phyloP scores from a whole-genome alignment of 2,113 vertebrate genomes.

The Numida meleagris region DNA sequence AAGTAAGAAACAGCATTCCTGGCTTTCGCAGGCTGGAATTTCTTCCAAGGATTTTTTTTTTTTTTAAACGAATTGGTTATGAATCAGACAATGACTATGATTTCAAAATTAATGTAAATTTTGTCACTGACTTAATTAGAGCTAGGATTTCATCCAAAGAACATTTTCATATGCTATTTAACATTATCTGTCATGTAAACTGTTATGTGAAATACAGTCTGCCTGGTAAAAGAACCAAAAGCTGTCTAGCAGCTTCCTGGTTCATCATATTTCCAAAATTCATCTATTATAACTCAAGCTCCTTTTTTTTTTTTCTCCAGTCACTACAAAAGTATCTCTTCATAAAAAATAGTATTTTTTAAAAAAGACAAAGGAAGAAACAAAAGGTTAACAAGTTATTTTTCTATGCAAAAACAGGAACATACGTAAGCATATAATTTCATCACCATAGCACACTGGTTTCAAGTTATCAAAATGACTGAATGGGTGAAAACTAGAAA shows the following conservation, averaged over 20 bases:
- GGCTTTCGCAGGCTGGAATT: not conserved
- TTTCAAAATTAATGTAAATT: not conserved
- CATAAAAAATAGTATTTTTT: too few relatives aligned
- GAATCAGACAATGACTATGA: not conserved
- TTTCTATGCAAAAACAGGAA: not conserved
- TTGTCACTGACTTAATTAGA: not conserved
- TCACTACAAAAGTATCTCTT: not conserved
- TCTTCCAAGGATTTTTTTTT: not conserved
- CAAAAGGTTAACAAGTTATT: not conserved
- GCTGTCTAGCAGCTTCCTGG: not conserved
- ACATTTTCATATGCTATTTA: constrained; percentile 17
- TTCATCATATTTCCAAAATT: not conserved
- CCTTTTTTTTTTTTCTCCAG: not conserved
- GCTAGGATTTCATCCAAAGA: constrained; percentile 13
- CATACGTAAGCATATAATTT: not conserved
- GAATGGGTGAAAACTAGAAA: not conserved
- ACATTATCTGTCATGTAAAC: constrained; percentile 17
- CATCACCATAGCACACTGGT: not conserved
- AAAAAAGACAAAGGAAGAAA: not conserved
- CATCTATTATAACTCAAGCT: not conserved
- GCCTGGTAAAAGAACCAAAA: constrained; percentile 8
- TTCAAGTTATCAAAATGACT: not conserved
- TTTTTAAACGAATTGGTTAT: not conserved
- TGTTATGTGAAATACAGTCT: constrained; percentile 26
- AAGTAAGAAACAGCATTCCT: not conserved